These are phyloP conservation scores for Spodoptera littoralis DNA, from an alignment of 2,888 invertebrate genomes.

Conservation along the genomic window DNA sequence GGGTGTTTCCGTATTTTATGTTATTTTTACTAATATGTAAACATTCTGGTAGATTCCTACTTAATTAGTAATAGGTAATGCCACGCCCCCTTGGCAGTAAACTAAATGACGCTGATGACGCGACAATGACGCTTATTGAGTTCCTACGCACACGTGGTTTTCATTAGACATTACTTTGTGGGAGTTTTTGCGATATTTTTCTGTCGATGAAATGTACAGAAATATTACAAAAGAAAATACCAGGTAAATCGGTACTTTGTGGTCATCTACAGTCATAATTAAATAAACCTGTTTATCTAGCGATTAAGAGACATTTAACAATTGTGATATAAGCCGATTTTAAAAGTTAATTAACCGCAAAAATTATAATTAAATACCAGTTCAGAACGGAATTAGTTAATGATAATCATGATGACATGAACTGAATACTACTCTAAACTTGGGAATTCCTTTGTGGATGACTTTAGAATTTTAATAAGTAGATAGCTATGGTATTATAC, in stretches of 20 bases:
- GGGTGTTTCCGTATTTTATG: not conserved
- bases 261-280: too few species aligned
- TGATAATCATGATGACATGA: conserved; percentile 18
- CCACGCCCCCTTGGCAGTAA: conserved; percentile 47
- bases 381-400: not conserved
- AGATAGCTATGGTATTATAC: conserved; percentile 17
- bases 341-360: conserved; percentile 11
- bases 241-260: too few species aligned
- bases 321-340: not conserved
- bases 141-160: conserved; percentile 34
- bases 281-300: too few species aligned
- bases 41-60: conserved; percentile 25
- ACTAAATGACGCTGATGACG: conserved; percentile 37
- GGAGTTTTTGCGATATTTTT: conserved; percentile 25
- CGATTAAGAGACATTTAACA: too few species aligned
- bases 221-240: too few species aligned
- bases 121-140: conserved; percentile 33
- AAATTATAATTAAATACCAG: conserved; percentile 13
- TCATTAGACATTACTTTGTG: conserved; percentile 28
- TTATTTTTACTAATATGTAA: conserved; percentile 27
- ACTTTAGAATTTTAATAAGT: conserved; percentile 34
- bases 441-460: conserved; percentile 24
- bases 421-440: conserved; percentile 32
- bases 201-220: conserved; percentile 1
- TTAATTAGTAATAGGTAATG: conserved; percentile 5